phyloP scores from a whole-genome alignment of 2,888 invertebrate genomes.

The Peribatodes rhomboidaria region DNA sequence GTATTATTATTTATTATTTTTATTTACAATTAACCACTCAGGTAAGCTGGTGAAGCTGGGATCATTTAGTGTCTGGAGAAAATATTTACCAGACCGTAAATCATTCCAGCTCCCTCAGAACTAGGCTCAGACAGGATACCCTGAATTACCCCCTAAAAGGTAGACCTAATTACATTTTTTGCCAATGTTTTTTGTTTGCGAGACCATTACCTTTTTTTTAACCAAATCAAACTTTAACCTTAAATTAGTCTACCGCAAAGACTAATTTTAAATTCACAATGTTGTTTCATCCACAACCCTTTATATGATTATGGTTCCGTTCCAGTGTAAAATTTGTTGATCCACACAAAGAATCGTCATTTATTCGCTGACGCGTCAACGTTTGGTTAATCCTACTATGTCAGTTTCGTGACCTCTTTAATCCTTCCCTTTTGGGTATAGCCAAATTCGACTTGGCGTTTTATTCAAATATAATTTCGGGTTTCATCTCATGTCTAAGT shows the following conservation, averaged over 20 bases:
- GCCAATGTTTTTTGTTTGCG: too few relatives aligned
- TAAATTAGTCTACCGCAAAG: background rate
- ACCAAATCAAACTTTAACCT: too few relatives aligned
- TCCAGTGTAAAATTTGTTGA: conserved; percentile 58
- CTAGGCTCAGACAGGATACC: too few relatives aligned
- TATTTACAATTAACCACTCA: too few relatives aligned
- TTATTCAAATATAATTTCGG: conserved; percentile 69
- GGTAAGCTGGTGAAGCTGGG: too few relatives aligned
- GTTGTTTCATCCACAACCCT: conserved; percentile 6
- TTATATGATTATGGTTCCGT: conserved; percentile 21
- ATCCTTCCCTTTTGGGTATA: conserved; percentile 74
- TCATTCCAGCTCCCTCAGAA: too few relatives aligned
- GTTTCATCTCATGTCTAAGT: conserved; percentile 10
- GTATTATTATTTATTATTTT: too few relatives aligned
- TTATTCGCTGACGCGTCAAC: conserved; percentile 75
- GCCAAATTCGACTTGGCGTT: conserved; percentile 64
- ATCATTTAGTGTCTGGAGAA: too few relatives aligned
- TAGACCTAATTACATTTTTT: too few relatives aligned
- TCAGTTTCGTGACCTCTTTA: conserved; percentile 81
- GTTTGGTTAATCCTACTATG: conserved; percentile 77
- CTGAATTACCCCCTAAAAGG: too few relatives aligned
- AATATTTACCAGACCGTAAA: too few relatives aligned
- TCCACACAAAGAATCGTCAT: conserved; percentile 63
- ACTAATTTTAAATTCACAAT: background rate
- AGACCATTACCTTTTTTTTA: too few relatives aligned